A percentile compares a stretch with the other conserved stretches of the same genome.
Conservation (phyloP, 2,113 vertebrate species). For the Gulo gulo region DNA sequence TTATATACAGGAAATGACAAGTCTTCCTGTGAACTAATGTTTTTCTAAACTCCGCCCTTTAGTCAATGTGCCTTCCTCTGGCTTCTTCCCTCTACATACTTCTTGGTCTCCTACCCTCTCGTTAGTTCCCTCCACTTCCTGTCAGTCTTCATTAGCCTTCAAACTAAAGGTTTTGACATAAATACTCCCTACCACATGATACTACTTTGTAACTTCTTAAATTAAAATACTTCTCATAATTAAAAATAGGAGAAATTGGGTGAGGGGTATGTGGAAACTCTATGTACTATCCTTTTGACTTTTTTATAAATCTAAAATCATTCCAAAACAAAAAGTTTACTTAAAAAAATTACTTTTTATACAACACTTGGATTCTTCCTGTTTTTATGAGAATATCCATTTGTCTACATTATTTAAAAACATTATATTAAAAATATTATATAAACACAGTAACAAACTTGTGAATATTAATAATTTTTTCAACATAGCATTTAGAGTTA, state of each 20-base stretch:
- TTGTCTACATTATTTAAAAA: background rate
- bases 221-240: background rate
- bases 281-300: background rate
- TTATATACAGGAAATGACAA: background rate
- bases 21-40: background rate
- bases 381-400: background rate
- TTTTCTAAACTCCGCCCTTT: background rate
- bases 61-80: background rate
- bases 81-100: background rate
- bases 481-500: background rate
- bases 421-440: no score
- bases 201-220: background rate
- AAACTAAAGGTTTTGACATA: background rate
- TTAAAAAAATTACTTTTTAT: background rate
- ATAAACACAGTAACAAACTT: background rate
- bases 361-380: background rate
- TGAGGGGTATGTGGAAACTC: background rate
- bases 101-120: background rate
- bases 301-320: slow-evolving; percentile 4
- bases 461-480: background rate
- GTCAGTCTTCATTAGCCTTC: background rate
- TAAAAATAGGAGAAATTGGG: background rate
- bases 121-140: background rate
- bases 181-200: background rate
- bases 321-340: slow-evolving; percentile 30